Conservation (phyloP, 2,797 vertebrate genomes). For the Zalophus californianus region DNA sequence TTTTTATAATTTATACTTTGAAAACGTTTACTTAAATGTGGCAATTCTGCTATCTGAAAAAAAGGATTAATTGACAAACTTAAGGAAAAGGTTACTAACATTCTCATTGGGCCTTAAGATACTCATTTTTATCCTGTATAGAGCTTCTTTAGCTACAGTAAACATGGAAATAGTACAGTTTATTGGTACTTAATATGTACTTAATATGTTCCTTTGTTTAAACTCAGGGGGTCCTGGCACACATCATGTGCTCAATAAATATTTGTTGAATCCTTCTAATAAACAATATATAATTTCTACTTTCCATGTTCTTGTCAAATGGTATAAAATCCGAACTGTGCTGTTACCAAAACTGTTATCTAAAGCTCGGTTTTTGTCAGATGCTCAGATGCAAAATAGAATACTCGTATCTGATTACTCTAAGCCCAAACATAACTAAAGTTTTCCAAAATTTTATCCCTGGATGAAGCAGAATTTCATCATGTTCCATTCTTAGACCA, state of each 20-base stretch:
- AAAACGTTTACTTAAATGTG: slow-evolving; percentile 4
- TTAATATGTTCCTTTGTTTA: neutral
- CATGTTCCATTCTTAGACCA: neutral
- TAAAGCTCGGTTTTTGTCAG: neutral
- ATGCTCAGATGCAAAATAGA: neutral
- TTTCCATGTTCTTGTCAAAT: neutral
- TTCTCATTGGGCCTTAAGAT: neutral
- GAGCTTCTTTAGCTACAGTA: neutral
- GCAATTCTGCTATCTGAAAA: slow-evolving; percentile 4
- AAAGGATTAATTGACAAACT: neutral
- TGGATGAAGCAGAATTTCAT: slow-evolving; percentile 11
- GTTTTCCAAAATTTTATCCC: neutral
- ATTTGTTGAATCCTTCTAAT: slow-evolving; percentile 35
- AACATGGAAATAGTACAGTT: neutral
- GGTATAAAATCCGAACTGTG: neutral
- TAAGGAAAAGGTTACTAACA: neutral
- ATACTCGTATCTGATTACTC: neutral
- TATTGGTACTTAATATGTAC: neutral
- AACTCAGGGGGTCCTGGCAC: neutral
- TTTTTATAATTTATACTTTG: slow-evolving; percentile 6
- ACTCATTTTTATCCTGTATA: slow-evolving; percentile 1
- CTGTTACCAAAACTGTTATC: neutral
- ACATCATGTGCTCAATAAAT: neutral
- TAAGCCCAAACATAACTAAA: neutral
- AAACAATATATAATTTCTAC: neutral